A percentile compares a stretch with the other conserved stretches of the same genome.
These are phyloP conservation scores for Magallana gigas DNA, from an alignment of 1,140 invertebrate species.

Conservation along the genomic window DNA sequence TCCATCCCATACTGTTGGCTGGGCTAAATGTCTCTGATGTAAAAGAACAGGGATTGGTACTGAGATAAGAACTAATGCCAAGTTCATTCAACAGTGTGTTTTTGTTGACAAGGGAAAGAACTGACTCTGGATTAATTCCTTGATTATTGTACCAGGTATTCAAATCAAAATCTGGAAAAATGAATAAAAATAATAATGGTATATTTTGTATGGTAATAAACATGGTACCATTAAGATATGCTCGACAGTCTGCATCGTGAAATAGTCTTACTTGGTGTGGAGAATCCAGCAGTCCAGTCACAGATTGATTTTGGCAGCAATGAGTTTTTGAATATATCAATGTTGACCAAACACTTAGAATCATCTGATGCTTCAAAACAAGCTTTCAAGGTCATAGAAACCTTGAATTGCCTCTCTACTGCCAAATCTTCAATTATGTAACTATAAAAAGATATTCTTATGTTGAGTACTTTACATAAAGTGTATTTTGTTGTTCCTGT, in stretches of 20 bases:
- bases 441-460: not conserved
- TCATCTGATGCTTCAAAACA: slow-evolving; percentile 44
- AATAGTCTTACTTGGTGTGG: slow-evolving; percentile 18
- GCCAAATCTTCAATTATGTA: slow-evolving; percentile 38
- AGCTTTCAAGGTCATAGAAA: slow-evolving; percentile 18
- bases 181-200: not conserved
- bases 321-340: slow-evolving; percentile 7
- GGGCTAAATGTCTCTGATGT: slow-evolving; percentile 21
- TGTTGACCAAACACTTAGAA: not conserved
- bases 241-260: no score
- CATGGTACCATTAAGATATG: no score
- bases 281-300: slow-evolving; percentile 32
- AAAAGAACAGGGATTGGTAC: not conserved
- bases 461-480: no score
- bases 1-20: slow-evolving; percentile 25
- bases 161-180: slow-evolving; percentile 7
- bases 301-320: slow-evolving; percentile 37
- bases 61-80: slow-evolving; percentile 8
- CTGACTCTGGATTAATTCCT: not conserved
- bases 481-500: no score
- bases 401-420: slow-evolving; percentile 30
- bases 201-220: not conserved
- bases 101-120: slow-evolving; percentile 5
- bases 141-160: not conserved
- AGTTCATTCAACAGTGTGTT: not conserved